Base-by-base conservation (phyloP, 2,888 invertebrate species). In the Cyrtodaria siliqua region DNA sequence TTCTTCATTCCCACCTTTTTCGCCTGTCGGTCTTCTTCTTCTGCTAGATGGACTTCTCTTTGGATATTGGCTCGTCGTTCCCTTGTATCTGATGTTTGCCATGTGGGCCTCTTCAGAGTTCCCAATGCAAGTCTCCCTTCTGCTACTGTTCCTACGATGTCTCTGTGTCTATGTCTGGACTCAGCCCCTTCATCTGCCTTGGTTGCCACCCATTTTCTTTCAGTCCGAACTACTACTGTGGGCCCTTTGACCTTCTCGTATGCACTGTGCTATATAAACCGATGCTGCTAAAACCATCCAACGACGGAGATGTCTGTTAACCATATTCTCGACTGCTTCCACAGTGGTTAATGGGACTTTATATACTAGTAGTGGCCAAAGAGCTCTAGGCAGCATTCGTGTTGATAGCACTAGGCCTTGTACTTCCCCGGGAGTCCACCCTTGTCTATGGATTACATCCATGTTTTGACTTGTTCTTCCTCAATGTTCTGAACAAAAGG, bases 111-210 rank as follows among this genome's bases (percentile, higher is more conserved):
- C 4, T 6, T 44, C 20, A 16, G 8, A 44, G 4, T 9, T 44
- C 44, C 44, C 6, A 16, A 16, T 20, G 4, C 44, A 3, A 44
- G 3, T 16, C 44, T 44, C 6, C 20, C 44, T 4, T 6, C 4
- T 6, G 52, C 4, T 14, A 20, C 20, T 8, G 23, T 52, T 26
- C 52, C 52, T 26, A 52, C 52, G 12, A 52, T 14, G 24, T 52
- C 52, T 6, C 52, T 52, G 23, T 52, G 52, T 24, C 16, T 52
- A 20, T 14, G 52, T 26, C 52, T 24, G 24, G 52, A 18, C 24
- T 14, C 52, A 14, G 52, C 24, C 12, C 20, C 52, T 18, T 9
- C 20, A 4, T 9, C 44, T 9, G 44, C 44, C 44, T 44, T 44
- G 44, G 4, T 16, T 44, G 52, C 24, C 20, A 6, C 20, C 52